These are phyloP conservation scores for Alligator mississippiensis DNA, from an alignment of 2,113 vertebrate species.

Conservation along the genomic window DNA sequence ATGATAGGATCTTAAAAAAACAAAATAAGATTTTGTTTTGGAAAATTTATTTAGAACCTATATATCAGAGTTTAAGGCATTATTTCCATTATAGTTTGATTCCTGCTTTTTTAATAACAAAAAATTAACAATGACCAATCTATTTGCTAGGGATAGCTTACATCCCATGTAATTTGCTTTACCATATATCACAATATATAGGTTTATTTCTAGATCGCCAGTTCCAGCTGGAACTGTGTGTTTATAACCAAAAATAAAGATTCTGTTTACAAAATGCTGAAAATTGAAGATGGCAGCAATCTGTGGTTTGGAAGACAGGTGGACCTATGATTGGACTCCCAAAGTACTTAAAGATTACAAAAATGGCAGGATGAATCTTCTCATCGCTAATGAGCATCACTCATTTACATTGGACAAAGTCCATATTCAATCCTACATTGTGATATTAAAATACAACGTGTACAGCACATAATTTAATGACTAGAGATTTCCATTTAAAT, in stretches of 20 bases:
- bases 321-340: not conserved
- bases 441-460: not conserved
- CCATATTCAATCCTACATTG: not conserved
- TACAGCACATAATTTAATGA: conserved; percentile 17
- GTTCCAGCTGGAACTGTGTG: not conserved
- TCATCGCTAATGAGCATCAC: not conserved
- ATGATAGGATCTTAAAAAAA: not conserved
- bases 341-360: not conserved
- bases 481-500: not conserved
- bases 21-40: not conserved
- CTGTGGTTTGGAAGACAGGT: not conserved
- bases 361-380: not conserved
- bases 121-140: not conserved
- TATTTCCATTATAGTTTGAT: not conserved
- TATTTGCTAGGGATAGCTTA: not conserved
- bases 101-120: not conserved
- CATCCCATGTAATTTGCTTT: not conserved
- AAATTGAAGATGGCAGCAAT: not conserved
- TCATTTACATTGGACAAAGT: not conserved
- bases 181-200: not conserved
- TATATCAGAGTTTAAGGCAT: not conserved
- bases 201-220: not conserved
- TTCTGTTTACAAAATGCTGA: not conserved
- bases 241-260: not conserved
- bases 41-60: not conserved